A percentile compares a stretch with the other conserved stretches of the same genome.
phyloP scores from a whole-genome alignment of 2,888 invertebrate genomes.

The Agrilus cyanescens region DNA sequence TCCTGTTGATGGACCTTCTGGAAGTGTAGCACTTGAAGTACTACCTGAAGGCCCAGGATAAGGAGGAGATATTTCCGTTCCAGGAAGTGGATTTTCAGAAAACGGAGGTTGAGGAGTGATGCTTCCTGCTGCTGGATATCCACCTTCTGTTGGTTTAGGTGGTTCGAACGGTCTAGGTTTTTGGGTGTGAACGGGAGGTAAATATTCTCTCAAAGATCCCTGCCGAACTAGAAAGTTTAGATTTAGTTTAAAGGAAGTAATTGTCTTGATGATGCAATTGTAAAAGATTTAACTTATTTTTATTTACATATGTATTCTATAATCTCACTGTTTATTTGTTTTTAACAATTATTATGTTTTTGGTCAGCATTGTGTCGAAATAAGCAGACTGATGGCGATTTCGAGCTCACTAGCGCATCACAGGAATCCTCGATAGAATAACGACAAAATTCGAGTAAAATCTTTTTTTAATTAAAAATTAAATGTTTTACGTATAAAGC shows the following conservation, averaged over 20 bases:
- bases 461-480: too few relatives aligned
- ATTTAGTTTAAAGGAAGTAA: not conserved
- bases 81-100: constrained; percentile 24
- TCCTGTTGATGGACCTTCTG: constrained; percentile 13
- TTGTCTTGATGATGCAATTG: too few relatives aligned
- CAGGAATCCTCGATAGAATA: too few relatives aligned
- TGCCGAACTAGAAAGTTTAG: constrained; percentile 48
- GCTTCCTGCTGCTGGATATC: constrained; percentile 26
- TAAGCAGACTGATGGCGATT: too few relatives aligned
- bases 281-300: too few relatives aligned
- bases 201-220: constrained; percentile 40
- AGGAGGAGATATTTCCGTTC: constrained; percentile 20
- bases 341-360: too few relatives aligned
- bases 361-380: too few relatives aligned
- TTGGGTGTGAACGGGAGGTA: constrained; percentile 49
- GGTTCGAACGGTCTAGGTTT: constrained; percentile 60
- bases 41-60: constrained; percentile 10
- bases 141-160: constrained; percentile 21
- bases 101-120: constrained; percentile 31
- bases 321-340: too few relatives aligned
- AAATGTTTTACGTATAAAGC: too few relatives aligned
- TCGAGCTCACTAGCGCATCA: too few relatives aligned
- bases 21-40: constrained; percentile 8
- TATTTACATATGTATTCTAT: too few relatives aligned
- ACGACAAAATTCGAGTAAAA: too few relatives aligned